Conservation (phyloP, 1,140 invertebrate genomes). For the Scaptomyza graminum region DNA sequence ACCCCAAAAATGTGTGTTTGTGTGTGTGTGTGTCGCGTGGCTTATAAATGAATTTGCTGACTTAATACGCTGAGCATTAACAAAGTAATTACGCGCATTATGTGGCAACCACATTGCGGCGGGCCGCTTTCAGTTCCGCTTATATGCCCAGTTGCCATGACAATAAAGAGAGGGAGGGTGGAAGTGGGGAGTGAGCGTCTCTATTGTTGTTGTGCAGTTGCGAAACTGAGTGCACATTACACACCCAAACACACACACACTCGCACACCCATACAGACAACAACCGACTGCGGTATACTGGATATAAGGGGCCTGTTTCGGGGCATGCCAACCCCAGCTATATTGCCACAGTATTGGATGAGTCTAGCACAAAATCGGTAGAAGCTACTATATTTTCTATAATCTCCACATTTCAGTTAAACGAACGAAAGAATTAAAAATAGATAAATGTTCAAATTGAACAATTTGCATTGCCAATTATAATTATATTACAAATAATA, state of each 20-base stretch:
- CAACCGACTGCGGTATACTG: too few relatives aligned
- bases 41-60: constrained; percentile 69
- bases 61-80: constrained; percentile 75
- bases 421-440: neutral
- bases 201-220: constrained; percentile 34
- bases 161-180: neutral
- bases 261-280: neutral
- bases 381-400: too few relatives aligned
- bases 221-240: constrained; percentile 30
- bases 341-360: too few relatives aligned
- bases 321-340: too few relatives aligned
- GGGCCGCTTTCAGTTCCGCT: constrained; percentile 26
- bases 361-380: too few relatives aligned
- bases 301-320: too few relatives aligned
- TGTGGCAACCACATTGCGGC: constrained; percentile 61
- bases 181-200: constrained; percentile 1
- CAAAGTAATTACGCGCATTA: constrained; percentile 78
- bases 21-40: constrained; percentile 1
- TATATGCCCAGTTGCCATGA: constrained; percentile 23
- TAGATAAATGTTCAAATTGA: neutral
- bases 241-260: neutral
- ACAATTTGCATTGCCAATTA: neutral
- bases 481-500: neutral
- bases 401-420: too few relatives aligned
- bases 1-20: constrained; percentile 2